Base-by-base conservation (phyloP, 2,888 invertebrate species). In the Piscicola geometra region DNA sequence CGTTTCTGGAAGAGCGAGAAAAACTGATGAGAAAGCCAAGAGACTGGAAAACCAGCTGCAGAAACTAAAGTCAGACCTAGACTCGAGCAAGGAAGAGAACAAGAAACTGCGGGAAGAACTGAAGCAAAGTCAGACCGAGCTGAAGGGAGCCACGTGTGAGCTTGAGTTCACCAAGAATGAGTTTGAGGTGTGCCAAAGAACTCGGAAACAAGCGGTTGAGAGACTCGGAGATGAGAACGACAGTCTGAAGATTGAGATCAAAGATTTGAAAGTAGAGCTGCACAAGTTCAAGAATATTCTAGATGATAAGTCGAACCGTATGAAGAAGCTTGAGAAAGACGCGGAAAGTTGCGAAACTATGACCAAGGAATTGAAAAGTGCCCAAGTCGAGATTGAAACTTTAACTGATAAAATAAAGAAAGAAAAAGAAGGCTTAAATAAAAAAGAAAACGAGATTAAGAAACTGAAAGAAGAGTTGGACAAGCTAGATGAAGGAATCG, bases 371-470 rank as follows among this genome's bases (percentile, higher is more conserved):
- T 35, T 64, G 36, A 64, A 73, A 32, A 35, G 64, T 25, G 25
- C n/a, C 3, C 9, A 56, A 56, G 25, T 15, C 15, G 25, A 56
- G n/a, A 5, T 56, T 5, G 60, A 56, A 25, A n/a, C 21, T 5
- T 9, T 56, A 21, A n/a, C 60, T 25, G 47, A 75, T 9, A 71
- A 77, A 25, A 25, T 77, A 50, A 75, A 75, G 30, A 47, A 32
- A 18, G 30, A 64, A 9, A 75, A 66, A 21, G 75, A 77, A 21
- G 75, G 75, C 0, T 15, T 66, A 41, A 47, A 9, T n/a, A 35
- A 33, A 1, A 73, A 64, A 33, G 64, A 64, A 50, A 75, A 71
- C 21, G 77, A 77, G 56, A 50, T 77, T 33, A 77, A 77, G 28
- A 41, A 28, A 2, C 47, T 71, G n/a, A 69, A 71, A 47, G 66